Base-by-base conservation (phyloP, 2,888 invertebrate genomes). In the Tupiocoris notatus region DNA sequence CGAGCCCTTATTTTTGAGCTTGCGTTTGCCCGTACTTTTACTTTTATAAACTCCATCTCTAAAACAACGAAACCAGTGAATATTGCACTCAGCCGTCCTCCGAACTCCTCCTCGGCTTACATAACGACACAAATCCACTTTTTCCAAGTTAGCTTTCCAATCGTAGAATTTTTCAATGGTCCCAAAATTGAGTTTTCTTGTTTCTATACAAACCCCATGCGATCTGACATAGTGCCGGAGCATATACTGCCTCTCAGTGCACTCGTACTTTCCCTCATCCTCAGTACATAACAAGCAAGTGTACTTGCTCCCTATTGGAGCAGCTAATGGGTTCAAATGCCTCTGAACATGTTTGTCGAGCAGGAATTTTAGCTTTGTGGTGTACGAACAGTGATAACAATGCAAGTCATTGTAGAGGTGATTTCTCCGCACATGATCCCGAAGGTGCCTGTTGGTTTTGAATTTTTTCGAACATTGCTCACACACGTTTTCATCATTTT, bases 11-110 rank as follows among this genome's bases (percentile, higher is more conserved):
- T 59, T 59, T 24, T 61, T 59, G 17, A 61, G 12, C 16, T 20
- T 21, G n/a, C 71, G 58, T 18, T 71, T 71, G 6, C 71, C 71
- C 18, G n/a, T 61, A 16, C 71, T 59, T 58, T 70, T 18, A 2
- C 21, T 18, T 17, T n/a, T 24, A 7, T 24, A 70, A 18, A 12
- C 12, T 16, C 70, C 70, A 22, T 70, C 70, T 23, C 70, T 58
- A 59, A 70, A 70, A 59, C 70, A 70, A 20, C 58, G 9, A 16
- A 23, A 59, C 17, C 58, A 70, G 6, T 58, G 16, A 22, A 59
- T 58, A 23, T 3, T 20, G 24, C 9, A 2, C 21, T 70, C 16
- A n/a, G 2, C 22, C 23, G 22, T 59, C 20, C 58, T 70, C 22
- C 22, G 22, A n/a, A 7, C 58, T 24, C 70, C 70, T n/a, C 24